Evolutionary conservation across 2,113 vertebrate genomes (phyloP).

Genomic region (Gasterosteus aculeatus): DNA sequence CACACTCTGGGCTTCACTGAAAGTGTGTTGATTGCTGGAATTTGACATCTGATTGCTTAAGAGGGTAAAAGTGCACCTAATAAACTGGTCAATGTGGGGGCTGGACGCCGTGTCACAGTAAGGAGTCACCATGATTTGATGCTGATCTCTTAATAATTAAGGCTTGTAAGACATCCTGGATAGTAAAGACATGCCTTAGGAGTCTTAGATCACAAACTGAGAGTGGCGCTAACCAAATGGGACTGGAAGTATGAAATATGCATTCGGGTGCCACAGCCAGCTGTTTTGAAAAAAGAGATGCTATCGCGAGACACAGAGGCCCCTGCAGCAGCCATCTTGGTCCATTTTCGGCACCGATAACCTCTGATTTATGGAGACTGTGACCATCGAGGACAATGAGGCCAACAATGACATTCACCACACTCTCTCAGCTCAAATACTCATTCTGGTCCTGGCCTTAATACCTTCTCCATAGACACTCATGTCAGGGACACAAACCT

Average conservation of each 20-base stretch:
- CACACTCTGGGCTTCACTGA: not conserved
- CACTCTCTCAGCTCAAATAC: slow-evolving; percentile 63
- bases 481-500: slow-evolving; percentile 59
- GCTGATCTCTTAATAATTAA: slow-evolving; percentile 10
- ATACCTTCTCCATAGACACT: slow-evolving; percentile 55
- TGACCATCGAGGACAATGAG: slow-evolving; percentile 70
- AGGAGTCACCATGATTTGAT: not conserved
- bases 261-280: slow-evolving; percentile 44
- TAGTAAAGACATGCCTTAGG: slow-evolving; percentile 21
- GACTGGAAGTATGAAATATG: slow-evolving; percentile 55
- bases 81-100: not conserved
- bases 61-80: not conserved
- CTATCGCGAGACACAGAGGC: slow-evolving; percentile 49
- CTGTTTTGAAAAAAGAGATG: slow-evolving; percentile 60
- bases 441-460: slow-evolving; percentile 53
- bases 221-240: not conserved
- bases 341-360: slow-evolving; percentile 67
- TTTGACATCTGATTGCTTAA: slow-evolving; percentile 2
- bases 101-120: not conserved
- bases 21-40: not conserved
- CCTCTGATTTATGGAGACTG: slow-evolving; percentile 66
- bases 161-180: not conserved
- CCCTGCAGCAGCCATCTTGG: slow-evolving; percentile 62
- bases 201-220: slow-evolving; percentile 25
- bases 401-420: slow-evolving; percentile 64